Evolutionary conservation across 2,113 vertebrate species (phyloP).

Genomic region (Trichomycterus rosablanca): DNA sequence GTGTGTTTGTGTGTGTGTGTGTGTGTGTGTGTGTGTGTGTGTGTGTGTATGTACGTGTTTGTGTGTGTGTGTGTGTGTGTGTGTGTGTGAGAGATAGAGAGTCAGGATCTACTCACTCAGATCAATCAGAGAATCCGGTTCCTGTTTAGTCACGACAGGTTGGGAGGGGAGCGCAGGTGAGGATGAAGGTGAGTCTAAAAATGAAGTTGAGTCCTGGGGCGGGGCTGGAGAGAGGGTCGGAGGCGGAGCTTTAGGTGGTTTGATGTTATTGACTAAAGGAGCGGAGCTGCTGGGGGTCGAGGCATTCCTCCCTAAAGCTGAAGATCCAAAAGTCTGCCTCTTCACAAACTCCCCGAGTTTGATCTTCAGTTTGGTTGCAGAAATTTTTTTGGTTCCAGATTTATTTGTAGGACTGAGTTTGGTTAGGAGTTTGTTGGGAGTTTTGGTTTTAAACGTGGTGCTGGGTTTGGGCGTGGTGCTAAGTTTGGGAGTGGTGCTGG

Average conservation of each 20-base stretch:
- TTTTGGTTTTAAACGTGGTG: not conserved
- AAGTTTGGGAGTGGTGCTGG: not conserved
- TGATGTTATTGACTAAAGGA: too few species aligned
- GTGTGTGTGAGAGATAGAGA: not conserved
- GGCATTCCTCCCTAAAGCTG: slow-evolving; percentile 41
- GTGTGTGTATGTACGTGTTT: too few species aligned
- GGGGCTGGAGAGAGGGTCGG: slow-evolving; percentile 29
- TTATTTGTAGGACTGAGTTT: not conserved
- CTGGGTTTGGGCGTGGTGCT: not conserved
- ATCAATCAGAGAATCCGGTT: slow-evolving; percentile 84
- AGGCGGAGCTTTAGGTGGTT: not conserved
- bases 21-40: too few species aligned
- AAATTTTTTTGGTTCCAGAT: not conserved
- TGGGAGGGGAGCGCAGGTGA: slow-evolving; percentile 50
- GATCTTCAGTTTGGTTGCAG: slow-evolving; percentile 36
- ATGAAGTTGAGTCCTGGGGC: too few species aligned
- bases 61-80: too few species aligned
- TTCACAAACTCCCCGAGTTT: slow-evolving; percentile 40
- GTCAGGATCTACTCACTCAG: slow-evolving; percentile 73
- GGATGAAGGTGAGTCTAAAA: too few species aligned
- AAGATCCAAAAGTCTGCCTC: slow-evolving; percentile 35
- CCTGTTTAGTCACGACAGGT: slow-evolving; percentile 71
- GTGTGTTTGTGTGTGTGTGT: too few species aligned
- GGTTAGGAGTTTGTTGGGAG: slow-evolving; percentile 7
- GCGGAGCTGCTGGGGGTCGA: not conserved